A percentile compares a stretch with the other conserved stretches of the same genome.
These are phyloP conservation scores for Synanthedon myopaeformis DNA, from an alignment of 2,888 invertebrate genomes.

Conservation along the genomic window DNA sequence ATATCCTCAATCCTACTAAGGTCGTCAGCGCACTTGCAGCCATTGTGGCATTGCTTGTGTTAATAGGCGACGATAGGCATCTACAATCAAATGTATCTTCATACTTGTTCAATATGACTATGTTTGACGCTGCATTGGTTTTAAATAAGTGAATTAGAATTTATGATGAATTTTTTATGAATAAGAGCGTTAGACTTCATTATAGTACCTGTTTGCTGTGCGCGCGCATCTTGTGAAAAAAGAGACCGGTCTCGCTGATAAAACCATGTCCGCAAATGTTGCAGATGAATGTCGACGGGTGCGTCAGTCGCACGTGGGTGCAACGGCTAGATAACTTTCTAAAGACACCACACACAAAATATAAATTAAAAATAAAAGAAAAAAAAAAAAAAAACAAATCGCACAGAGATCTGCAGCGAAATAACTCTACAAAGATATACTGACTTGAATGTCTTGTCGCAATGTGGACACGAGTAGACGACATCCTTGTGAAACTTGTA, in stretches of 20 bases:
- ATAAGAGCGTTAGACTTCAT: too few relatives aligned
- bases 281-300: constrained; percentile 45
- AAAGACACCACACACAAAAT: constrained; percentile 5
- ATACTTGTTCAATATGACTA: too few relatives aligned
- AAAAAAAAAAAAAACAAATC: too few relatives aligned
- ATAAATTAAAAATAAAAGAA: neutral
- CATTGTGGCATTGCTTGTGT: too few relatives aligned
- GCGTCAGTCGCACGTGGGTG: constrained; percentile 47
- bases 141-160: too few relatives aligned
- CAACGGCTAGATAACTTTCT: constrained; percentile 51
- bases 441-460: constrained; percentile 48
- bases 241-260: constrained; percentile 44
- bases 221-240: constrained; percentile 38
- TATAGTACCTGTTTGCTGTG: constrained; percentile 36
- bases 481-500: constrained; percentile 57
- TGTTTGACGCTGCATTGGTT: too few relatives aligned
- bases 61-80: too few relatives aligned
- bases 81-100: too few relatives aligned
- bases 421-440: constrained; percentile 12
- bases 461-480: constrained; percentile 50
- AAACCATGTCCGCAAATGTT: constrained; percentile 53
- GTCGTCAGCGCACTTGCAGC: too few relatives aligned
- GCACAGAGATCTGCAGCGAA: too few relatives aligned
- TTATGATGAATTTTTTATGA: too few relatives aligned
- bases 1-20: too few relatives aligned